These are phyloP conservation scores for Xanthostigma xanthostigma DNA, from an alignment of 2,888 invertebrate genomes.

Conservation along the genomic window DNA sequence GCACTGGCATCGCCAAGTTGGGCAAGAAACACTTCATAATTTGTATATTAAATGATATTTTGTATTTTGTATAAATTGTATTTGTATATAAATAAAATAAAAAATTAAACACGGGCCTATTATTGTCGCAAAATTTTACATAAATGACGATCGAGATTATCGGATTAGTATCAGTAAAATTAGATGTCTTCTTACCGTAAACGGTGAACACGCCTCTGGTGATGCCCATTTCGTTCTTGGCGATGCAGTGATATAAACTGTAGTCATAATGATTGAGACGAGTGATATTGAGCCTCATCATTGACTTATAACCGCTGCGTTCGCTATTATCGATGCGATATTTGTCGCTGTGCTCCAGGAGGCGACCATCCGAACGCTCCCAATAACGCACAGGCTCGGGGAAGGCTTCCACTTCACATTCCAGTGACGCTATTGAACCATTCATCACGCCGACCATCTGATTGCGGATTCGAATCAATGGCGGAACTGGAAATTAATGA, in stretches of 20 bases:
- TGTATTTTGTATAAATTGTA: too few species aligned
- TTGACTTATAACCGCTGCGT: slow-evolving; percentile 44
- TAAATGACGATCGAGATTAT: too few species aligned
- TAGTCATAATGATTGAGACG: slow-evolving; percentile 51
- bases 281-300: slow-evolving; percentile 65
- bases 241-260: slow-evolving; percentile 67
- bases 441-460: slow-evolving; percentile 58
- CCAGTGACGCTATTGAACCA: slow-evolving; percentile 52
- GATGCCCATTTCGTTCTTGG: slow-evolving; percentile 67
- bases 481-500: slow-evolving; percentile 50
- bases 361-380: slow-evolving; percentile 62
- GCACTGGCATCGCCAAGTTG: too few species aligned
- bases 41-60: too few species aligned
- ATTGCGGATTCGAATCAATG: slow-evolving; percentile 64
- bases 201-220: slow-evolving; percentile 59
- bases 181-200: slow-evolving; percentile 34
- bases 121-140: too few species aligned
- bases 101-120: too few species aligned
- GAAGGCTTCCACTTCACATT: slow-evolving; percentile 79
- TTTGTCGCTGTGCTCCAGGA: slow-evolving; percentile 51
- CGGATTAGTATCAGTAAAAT: too few species aligned
- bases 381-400: slow-evolving; percentile 76
- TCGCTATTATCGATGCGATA: slow-evolving; percentile 41
- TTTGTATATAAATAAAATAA: too few species aligned
- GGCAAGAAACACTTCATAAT: too few species aligned